Conservation (phyloP, 2,113 vertebrate genomes). For the Neogobius melanostomus region DNA sequence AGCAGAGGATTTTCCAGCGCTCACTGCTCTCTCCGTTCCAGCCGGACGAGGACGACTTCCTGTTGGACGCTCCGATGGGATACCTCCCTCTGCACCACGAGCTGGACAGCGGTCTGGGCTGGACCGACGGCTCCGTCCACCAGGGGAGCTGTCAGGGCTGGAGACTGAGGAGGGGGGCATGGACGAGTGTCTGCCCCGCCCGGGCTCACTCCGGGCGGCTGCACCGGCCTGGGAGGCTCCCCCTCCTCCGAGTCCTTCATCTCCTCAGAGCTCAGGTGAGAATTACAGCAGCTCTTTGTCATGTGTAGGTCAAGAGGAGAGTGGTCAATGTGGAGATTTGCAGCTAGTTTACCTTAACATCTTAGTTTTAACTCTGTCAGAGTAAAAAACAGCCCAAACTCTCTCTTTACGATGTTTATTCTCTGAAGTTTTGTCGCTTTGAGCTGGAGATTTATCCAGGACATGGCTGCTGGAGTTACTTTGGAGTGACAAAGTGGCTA, state of each 20-base stretch:
- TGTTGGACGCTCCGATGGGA: conserved; percentile 63
- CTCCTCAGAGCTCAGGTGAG: conserved; percentile 61
- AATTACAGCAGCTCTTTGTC: background rate
- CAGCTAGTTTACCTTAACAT: too few species aligned
- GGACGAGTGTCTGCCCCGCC: conserved; percentile 68
- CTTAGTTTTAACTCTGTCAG: too few species aligned
- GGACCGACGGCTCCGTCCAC: conserved; percentile 75
- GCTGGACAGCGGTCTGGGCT: conserved; percentile 78
- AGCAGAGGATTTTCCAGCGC: too few species aligned
- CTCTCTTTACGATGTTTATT: too few species aligned
- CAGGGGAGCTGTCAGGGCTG: conserved; percentile 76
- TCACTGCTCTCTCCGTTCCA: background rate
- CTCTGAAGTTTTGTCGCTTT: too few species aligned
- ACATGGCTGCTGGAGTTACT: too few species aligned
- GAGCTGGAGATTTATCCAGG: too few species aligned
- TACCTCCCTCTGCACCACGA: conserved; percentile 74
- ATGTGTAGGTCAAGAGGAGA: too few species aligned
- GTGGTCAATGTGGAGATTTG: too few species aligned
- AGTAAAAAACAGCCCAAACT: too few species aligned
- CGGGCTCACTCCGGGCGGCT: conserved; percentile 51
- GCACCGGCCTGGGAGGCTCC: conserved; percentile 58
- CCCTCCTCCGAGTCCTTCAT: conserved; percentile 74
- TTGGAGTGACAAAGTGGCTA: too few species aligned
- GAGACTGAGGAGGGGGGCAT: conserved; percentile 76
- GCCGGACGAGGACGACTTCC: conserved; percentile 60